A percentile compares a stretch with the other conserved stretches of the same genome.
These are phyloP conservation scores for Sebastes steindachneri DNA, from an alignment of 2,797 vertebrate species.

Conservation along the genomic window DNA sequence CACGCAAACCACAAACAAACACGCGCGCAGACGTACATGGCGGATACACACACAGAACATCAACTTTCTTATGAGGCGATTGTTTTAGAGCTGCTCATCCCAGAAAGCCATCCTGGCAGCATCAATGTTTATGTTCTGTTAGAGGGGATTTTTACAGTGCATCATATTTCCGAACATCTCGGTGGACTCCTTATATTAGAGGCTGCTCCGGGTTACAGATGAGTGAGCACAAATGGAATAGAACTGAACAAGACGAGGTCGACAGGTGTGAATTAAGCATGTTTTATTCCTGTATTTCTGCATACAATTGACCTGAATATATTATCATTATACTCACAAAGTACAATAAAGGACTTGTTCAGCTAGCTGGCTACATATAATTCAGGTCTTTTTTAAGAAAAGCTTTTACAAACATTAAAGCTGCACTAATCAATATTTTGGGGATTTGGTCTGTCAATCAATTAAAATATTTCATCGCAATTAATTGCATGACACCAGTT, in stretches of 20 bases:
- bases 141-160: constrained; percentile 59
- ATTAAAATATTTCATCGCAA: no score
- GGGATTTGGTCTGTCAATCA: no score
- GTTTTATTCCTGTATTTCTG: constrained; percentile 25
- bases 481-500: no score
- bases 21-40: background rate
- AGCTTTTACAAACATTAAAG: background rate
- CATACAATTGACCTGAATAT: background rate
- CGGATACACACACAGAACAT: constrained; percentile 42
- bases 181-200: constrained; percentile 49
- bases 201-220: constrained; percentile 57
- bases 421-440: background rate
- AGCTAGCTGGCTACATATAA: background rate
- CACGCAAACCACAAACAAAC: background rate
- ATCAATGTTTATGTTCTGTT: constrained; percentile 69
- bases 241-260: constrained; percentile 49
- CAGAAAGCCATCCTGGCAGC: constrained; percentile 39
- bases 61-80: constrained; percentile 47
- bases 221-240: constrained; percentile 52
- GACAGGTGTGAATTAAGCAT: constrained; percentile 35
- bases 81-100: constrained; percentile 63
- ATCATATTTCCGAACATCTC: constrained; percentile 61
- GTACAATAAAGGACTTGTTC: background rate
- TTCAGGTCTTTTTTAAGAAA: background rate
- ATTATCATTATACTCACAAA: background rate